phyloP scores from a whole-genome alignment of 2,888 invertebrate species.

The Brachypalpus laphriformis region DNA sequence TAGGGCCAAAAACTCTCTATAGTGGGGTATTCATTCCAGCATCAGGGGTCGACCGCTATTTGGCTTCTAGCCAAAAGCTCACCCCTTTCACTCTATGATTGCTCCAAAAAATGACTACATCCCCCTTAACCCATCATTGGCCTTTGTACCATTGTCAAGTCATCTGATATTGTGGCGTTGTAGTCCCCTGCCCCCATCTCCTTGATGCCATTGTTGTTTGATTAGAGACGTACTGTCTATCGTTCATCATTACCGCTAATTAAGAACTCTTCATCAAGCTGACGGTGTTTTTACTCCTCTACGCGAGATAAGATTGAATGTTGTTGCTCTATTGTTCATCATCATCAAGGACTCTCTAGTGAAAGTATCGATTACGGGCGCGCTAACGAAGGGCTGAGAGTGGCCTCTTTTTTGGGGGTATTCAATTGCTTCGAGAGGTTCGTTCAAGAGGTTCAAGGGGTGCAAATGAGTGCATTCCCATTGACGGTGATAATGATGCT shows the following conservation, averaged over 20 bases:
- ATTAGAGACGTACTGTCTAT: slow-evolving; percentile 70
- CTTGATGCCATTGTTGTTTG: slow-evolving; percentile 41
- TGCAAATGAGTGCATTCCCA: slow-evolving; percentile 24
- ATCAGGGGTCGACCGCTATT: slow-evolving; percentile 18
- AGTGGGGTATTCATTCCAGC: slow-evolving; percentile 18
- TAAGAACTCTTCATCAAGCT: slow-evolving; percentile 67
- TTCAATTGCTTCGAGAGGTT: slow-evolving; percentile 31
- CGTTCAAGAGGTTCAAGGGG: slow-evolving; percentile 20
- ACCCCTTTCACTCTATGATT: slow-evolving; percentile 42
- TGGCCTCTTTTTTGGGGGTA: slow-evolving; percentile 1
- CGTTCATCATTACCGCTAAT: slow-evolving; percentile 73
- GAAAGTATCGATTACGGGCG: slow-evolving; percentile 59
- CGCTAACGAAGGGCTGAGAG: slow-evolving; percentile 10
- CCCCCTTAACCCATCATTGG: not conserved
- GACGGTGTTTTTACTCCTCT: slow-evolving; percentile 60
- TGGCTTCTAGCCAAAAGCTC: slow-evolving; percentile 60
- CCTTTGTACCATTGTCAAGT: slow-evolving; percentile 22
- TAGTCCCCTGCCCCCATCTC: not conserved
- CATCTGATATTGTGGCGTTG: slow-evolving; percentile 42
- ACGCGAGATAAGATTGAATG: slow-evolving; percentile 18
- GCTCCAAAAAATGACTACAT: not conserved
- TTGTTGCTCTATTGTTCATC: slow-evolving; percentile 18
- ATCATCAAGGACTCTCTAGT: slow-evolving; percentile 51
- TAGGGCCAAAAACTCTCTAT: slow-evolving; percentile 28
- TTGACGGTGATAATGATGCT: not conserved